A percentile compares a stretch with the other conserved stretches of the same genome.
phyloP scores from a whole-genome alignment of 2,888 invertebrate genomes.

The Argyra leucocephala region DNA sequence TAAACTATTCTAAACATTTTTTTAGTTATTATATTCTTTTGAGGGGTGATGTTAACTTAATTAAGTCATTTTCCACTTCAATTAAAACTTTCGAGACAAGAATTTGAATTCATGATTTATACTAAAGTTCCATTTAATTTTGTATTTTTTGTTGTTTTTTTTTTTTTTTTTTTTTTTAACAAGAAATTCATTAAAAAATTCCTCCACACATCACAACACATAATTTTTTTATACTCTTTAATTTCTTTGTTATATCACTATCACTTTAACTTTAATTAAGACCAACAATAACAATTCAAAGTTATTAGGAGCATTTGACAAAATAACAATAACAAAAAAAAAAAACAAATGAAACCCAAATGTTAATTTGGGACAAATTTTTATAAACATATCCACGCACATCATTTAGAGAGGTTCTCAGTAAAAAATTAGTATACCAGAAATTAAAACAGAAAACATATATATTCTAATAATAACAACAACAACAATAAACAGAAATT shows the following conservation, averaged over 20 bases:
- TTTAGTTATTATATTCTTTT: no score
- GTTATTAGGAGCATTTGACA: background rate
- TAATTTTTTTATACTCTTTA: background rate
- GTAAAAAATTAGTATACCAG: background rate
- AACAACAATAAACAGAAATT: background rate
- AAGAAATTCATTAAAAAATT: background rate
- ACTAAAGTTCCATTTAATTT: no score
- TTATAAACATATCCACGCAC: background rate
- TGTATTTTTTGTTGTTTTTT: no score
- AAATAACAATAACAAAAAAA: background rate
- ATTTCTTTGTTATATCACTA: background rate
- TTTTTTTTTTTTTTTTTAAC: no score
- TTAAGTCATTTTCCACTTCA: no score
- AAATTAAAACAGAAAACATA: background rate
- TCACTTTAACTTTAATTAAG: background rate
- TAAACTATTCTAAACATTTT: no score
- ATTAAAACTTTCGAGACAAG: no score
- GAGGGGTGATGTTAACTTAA: no score
- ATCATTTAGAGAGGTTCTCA: background rate
- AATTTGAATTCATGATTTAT: no score
- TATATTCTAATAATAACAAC: no score
- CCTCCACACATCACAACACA: background rate
- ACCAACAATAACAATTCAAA: background rate
- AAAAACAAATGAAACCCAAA: background rate
- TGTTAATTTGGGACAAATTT: conserved; percentile 6